Conservation (phyloP, 2,797 vertebrate species). For the Corythornis leucogaster region DNA sequence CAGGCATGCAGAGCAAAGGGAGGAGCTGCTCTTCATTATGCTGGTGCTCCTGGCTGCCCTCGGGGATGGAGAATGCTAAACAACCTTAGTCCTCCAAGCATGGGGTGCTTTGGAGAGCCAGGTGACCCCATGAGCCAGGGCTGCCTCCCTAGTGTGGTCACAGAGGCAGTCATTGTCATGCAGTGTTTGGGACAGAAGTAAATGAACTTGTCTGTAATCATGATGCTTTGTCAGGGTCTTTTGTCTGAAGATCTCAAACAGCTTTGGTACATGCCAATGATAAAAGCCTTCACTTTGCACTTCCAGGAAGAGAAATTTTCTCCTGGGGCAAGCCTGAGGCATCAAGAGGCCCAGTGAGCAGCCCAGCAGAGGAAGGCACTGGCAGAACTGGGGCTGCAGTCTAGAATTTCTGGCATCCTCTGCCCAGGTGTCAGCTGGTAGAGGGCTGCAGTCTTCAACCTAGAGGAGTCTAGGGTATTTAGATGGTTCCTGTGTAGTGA, state of each 20-base stretch:
- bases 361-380: not conserved
- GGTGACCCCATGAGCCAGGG: not conserved
- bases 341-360: not conserved
- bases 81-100: not conserved
- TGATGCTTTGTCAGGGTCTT: not conserved
- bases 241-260: not conserved
- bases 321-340: not conserved
- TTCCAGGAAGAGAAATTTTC: not conserved
- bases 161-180: not conserved
- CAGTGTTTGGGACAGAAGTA: not conserved
- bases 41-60: slow-evolving; percentile 13
- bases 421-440: not conserved
- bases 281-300: not conserved
- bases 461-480: not conserved
- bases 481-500: not conserved
- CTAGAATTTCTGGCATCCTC: not conserved
- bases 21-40: not conserved
- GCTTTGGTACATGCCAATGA: not conserved
- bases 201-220: not conserved
- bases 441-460: not conserved
- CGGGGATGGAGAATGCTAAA: not conserved
- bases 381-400: not conserved
- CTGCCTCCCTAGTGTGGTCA: not conserved
- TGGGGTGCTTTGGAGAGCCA: not conserved
- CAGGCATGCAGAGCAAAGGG: not conserved